Evolutionary conservation across 2,888 invertebrate species (phyloP), one percentile per base, ranked within the genome.

Genomic region (Mythimna pallens): DNA sequence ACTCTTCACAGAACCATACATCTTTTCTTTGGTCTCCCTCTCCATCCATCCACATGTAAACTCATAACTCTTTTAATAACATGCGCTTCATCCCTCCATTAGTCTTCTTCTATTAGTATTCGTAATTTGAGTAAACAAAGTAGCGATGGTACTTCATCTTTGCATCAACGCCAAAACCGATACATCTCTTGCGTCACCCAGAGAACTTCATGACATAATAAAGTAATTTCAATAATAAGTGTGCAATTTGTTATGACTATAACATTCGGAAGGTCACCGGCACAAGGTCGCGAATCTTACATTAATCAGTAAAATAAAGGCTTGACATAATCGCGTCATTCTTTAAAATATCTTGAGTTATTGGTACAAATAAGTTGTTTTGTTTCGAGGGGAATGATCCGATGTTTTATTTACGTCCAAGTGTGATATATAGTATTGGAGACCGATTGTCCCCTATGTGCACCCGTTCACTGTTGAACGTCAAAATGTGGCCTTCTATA

Each of bases 221-320:
- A 63, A 34, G 25, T 57, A 40, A 70, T 67, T 70, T 57, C 54
- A 61, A 70, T 63, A 78, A 72, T 52, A 69, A 67, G 67, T 62
- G 66, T 85, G 81, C 72, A 81, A 83, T 83, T 81, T 81, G 75
- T 79, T 78, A 74, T 70, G 66, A 74, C 70, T 79, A 80, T 85
- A 83, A 77, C 47, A 77, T 66, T 54, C 67, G 66, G 83, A 87
- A 88, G 88, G 87, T 81, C 76, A 47, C 55, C 20, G 8, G 57
- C 64, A 61, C 85, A 84, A 88, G 88, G 87, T 69, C 83, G 73
- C 65, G 54, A 54, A 71, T 80, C 76, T 79, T 74, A 73, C 68
- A 78, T 75, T 74, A 82, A 70, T 78, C 77, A 75, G 67, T 81
- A 54, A 66, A 71, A 52, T 78, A 69, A 75, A 70, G 40, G 71